phyloP scores from a whole-genome alignment of 2,888 invertebrate genomes.

The Folsomia candida region DNA sequence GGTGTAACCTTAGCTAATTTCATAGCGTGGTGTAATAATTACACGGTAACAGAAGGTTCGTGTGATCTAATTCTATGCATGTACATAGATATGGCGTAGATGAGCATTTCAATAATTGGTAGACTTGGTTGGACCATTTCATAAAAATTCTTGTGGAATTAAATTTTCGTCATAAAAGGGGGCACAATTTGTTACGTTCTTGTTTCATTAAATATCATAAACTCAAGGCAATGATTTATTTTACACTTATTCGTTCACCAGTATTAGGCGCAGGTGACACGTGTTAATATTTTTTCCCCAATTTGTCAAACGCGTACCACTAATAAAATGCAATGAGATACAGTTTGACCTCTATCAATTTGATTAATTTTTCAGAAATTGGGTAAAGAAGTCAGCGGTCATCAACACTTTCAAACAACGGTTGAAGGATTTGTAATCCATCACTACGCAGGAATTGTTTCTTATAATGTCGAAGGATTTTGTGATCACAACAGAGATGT shows the following conservation, averaged over 20 bases:
- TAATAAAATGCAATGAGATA: too few species aligned
- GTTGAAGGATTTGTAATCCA: slow-evolving; percentile 62
- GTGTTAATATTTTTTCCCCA: too few species aligned
- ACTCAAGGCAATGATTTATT: not conserved
- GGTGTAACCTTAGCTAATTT: too few species aligned
- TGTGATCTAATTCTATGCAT: not conserved
- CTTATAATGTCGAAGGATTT: slow-evolving; percentile 64
- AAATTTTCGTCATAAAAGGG: not conserved
- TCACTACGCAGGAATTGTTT: slow-evolving; percentile 69
- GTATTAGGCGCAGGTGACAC: too few species aligned
- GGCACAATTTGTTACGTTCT: slow-evolving; percentile 16
- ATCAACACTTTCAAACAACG: slow-evolving; percentile 62
- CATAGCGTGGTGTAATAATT: too few species aligned
- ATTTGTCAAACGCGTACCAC: too few species aligned
- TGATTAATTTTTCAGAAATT: slow-evolving; percentile 58
- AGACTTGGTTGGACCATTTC: not conserved
- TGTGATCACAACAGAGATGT: slow-evolving; percentile 69
- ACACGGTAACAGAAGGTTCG: not conserved
- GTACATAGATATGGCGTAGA: not conserved
- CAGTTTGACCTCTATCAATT: not conserved
- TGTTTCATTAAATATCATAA: not conserved
- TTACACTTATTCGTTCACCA: not conserved
- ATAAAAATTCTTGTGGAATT: not conserved
- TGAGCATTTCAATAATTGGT: not conserved
- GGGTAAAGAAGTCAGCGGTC: slow-evolving; percentile 56